Evolutionary conservation across 2,113 vertebrate species (phyloP).

Genomic region (Propithecus coquereli): DNA sequence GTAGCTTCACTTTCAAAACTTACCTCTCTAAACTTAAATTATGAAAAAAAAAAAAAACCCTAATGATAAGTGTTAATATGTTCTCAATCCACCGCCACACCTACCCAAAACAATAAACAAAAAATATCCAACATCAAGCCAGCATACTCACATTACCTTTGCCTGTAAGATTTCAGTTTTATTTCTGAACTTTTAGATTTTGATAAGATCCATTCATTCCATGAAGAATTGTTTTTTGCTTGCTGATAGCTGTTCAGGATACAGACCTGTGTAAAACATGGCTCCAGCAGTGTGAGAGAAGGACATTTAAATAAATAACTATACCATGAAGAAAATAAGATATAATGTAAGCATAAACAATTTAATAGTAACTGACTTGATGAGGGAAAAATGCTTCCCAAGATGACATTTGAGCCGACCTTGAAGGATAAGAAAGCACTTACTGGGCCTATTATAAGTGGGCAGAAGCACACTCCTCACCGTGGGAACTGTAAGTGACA

Average conservation of each 20-base stretch:
- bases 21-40: not conserved
- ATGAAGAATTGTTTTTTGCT: not conserved
- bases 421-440: not conserved
- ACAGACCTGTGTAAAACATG: not conserved
- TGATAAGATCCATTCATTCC: not conserved
- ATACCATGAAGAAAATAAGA: not conserved
- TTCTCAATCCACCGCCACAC: not conserved
- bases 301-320: not conserved
- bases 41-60: conserved; percentile 43
- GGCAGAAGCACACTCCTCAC: not conserved
- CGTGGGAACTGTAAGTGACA: not conserved
- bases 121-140: not conserved
- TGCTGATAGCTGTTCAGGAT: not conserved
- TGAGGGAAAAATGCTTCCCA: not conserved
- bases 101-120: not conserved
- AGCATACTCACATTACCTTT: not conserved
- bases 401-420: not conserved
- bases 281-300: not conserved
- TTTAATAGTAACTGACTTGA: conserved; percentile 2
- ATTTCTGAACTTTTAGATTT: not conserved
- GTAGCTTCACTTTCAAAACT: not conserved
- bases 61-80: not conserved
- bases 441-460: not conserved
- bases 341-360: not conserved
- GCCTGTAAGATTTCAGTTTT: not conserved